A percentile compares a stretch with the other conserved stretches of the same genome.
Conservation (phyloP, 2,797 vertebrate species). For the Oryzias sinensis region DNA sequence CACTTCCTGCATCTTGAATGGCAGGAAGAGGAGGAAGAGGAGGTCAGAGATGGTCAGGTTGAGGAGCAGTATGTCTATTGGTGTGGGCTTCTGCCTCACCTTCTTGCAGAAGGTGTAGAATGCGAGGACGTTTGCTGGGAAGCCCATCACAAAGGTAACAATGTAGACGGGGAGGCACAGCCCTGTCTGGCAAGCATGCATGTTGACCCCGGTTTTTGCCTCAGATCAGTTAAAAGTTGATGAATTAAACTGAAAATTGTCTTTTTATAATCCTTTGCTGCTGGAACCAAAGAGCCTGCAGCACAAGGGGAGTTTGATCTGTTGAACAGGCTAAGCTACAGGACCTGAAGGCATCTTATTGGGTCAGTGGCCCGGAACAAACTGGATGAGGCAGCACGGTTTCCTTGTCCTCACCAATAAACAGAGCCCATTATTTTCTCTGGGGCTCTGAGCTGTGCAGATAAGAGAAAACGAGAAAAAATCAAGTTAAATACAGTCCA, state of each 20-base stretch:
- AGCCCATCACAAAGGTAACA: constrained; percentile 76
- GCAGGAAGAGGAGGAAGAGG: constrained; percentile 82
- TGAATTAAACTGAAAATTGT: constrained; percentile 21
- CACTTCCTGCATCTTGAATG: constrained; percentile 83
- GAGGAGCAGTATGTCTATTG: constrained; percentile 82
- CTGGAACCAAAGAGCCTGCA: constrained; percentile 9
- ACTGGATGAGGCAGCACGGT: constrained; percentile 42
- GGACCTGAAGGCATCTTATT: constrained; percentile 40
- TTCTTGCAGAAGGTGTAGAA: constrained; percentile 77
- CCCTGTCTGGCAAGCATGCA: constrained; percentile 63
- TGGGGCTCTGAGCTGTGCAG: constrained; percentile 57
- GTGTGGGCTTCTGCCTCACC: constrained; percentile 75
- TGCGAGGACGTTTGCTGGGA: constrained; percentile 71
- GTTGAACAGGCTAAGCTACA: constrained; percentile 24
- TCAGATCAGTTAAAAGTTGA: constrained; percentile 9
- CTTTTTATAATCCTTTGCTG: constrained; percentile 39
- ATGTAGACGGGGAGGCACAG: constrained; percentile 78
- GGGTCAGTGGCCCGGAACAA: constrained; percentile 61
- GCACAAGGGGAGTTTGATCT: constrained; percentile 35
- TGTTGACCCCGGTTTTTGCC: constrained; percentile 31
- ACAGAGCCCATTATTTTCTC: constrained; percentile 55
- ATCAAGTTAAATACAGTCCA: constrained; percentile 49
- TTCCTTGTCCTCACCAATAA: constrained; percentile 58
- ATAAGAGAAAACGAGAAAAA: constrained; percentile 53
- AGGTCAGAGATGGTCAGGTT: constrained; percentile 85